These are phyloP conservation scores for Lynx canadensis DNA, from an alignment of 2,113 vertebrate genomes.

Conservation along the genomic window DNA sequence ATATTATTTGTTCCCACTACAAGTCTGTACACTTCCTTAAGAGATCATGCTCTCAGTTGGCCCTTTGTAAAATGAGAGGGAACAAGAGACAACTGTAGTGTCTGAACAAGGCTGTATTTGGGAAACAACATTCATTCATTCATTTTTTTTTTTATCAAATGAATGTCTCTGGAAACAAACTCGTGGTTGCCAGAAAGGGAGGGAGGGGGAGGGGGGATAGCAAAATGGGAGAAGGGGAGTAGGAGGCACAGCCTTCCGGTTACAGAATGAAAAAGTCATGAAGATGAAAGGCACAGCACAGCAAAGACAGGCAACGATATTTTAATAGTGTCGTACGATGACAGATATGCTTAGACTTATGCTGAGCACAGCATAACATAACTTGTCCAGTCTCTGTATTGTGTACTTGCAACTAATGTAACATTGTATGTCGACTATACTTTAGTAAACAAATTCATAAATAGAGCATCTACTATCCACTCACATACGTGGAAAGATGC, in stretches of 20 bases:
- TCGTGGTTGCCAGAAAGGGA: background rate
- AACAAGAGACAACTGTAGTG: background rate
- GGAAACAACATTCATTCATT: background rate
- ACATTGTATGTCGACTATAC: background rate
- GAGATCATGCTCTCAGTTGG: background rate
- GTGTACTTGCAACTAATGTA: background rate
- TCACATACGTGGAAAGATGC: background rate
- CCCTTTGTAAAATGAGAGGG: background rate
- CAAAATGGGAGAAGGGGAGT: background rate
- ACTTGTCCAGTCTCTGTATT: background rate
- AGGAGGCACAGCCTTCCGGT: fast-evolving
- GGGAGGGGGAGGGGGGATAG: background rate
- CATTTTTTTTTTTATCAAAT: background rate
- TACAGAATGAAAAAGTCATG: background rate
- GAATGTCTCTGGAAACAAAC: background rate
- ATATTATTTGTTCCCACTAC: background rate
- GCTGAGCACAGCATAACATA: background rate
- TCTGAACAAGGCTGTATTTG: background rate
- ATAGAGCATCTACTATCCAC: background rate
- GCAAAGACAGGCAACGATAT: background rate
- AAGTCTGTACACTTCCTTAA: background rate
- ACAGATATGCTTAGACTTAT: background rate
- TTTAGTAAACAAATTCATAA: background rate
- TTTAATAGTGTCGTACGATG: background rate
- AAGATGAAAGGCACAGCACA: background rate